Conservation (phyloP, 2,888 invertebrate species). For the Hydrotaea diabolus region DNA sequence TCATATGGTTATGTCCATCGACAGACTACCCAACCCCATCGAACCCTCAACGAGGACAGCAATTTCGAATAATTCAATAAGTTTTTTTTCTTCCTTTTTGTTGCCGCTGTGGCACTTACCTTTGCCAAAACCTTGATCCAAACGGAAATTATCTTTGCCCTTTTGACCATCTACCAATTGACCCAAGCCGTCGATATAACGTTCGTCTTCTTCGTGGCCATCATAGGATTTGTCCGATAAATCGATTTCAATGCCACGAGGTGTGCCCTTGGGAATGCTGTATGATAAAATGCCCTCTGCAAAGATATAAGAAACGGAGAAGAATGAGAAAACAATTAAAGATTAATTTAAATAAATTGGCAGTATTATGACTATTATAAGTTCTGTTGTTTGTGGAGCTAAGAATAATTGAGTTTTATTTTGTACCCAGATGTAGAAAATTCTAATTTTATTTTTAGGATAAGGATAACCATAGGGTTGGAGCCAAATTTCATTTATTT, state of each 20-base stretch:
- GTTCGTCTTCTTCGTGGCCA: slow-evolving; percentile 84
- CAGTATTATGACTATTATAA: neutral
- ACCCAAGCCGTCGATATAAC: slow-evolving; percentile 87
- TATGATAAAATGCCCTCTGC: slow-evolving; percentile 89
- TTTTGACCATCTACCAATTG: slow-evolving; percentile 89
- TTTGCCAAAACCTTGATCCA: slow-evolving; percentile 85
- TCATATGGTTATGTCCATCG: neutral
- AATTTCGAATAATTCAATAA: slow-evolving; percentile 4
- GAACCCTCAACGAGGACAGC: neutral
- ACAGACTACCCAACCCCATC: neutral
- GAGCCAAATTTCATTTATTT: too few species aligned
- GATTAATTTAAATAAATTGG: slow-evolving; percentile 25
- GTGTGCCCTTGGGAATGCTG: slow-evolving; percentile 88
- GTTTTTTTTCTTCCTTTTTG: neutral
- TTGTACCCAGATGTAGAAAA: neutral
- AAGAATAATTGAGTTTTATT: slow-evolving; percentile 28
- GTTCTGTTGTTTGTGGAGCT: neutral
- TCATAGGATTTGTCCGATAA: slow-evolving; percentile 90
- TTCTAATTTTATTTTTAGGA: neutral
- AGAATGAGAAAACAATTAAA: slow-evolving; percentile 24
- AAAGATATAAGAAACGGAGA: neutral
- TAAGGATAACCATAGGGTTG: too few species aligned
- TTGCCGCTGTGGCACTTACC: slow-evolving; percentile 80
- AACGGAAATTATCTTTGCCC: slow-evolving; percentile 88
- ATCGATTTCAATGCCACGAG: slow-evolving; percentile 87